Percentiles rank a stretch among this genome's conserved stretches.
Evolutionary conservation across 2,113 vertebrate species (phyloP).

Genomic region (Ictidomys tridecemlineatus): DNA sequence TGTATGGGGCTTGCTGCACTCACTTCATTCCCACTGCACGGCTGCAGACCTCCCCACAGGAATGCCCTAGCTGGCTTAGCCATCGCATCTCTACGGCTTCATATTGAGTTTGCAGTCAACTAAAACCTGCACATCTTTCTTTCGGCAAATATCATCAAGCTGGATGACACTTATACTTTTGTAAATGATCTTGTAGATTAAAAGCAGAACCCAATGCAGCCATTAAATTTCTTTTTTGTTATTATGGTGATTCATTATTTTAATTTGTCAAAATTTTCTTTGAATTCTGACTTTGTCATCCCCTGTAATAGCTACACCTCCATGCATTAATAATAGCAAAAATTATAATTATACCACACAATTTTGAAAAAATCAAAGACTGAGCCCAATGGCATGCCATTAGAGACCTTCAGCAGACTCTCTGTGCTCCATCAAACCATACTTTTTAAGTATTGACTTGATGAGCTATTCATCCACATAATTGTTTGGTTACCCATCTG

Average conservation of each 20-base stretch:
- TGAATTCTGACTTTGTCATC: slow-evolving; percentile 16
- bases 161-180: neutral
- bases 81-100: neutral
- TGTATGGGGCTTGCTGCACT: rapidly evolving
- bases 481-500: neutral
- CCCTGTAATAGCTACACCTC: neutral
- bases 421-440: neutral
- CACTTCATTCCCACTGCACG: neutral
- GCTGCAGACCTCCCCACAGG: neutral
- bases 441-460: neutral
- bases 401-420: neutral
- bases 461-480: slow-evolving; percentile 25
- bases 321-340: neutral
- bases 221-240: neutral
- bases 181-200: slow-evolving; percentile 10
- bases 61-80: neutral
- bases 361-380: slow-evolving; percentile 41
- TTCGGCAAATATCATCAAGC: neutral
- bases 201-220: neutral
- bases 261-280: neutral
- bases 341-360: neutral
- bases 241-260: slow-evolving; percentile 51
- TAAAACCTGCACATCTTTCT: neutral
- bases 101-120: neutral
- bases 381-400: neutral